Conservation (phyloP, 2,888 invertebrate genomes). For the Nezara viridula region DNA sequence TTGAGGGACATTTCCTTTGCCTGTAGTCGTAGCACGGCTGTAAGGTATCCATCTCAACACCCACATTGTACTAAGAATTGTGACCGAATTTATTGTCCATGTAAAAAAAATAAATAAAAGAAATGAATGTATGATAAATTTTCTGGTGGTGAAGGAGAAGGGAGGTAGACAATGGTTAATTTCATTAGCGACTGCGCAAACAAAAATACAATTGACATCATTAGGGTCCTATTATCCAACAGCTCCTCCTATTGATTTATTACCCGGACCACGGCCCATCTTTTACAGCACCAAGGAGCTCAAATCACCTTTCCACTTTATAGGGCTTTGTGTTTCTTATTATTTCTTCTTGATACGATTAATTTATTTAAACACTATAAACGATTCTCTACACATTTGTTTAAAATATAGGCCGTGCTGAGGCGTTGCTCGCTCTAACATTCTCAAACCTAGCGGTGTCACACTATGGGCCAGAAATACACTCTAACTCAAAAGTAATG, state of each 20-base stretch:
- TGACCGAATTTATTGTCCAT: neutral
- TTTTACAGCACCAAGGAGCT: neutral
- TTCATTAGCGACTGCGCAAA: neutral
- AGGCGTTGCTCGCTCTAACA: too few relatives aligned
- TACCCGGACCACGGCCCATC: neutral
- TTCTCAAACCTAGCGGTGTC: too few relatives aligned
- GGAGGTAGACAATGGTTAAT: neutral
- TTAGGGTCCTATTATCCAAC: neutral
- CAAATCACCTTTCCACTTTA: neutral
- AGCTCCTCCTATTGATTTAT: neutral
- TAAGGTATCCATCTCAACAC: neutral
- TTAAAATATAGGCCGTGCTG: too few relatives aligned
- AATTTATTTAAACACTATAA: too few relatives aligned
- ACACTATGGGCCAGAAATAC: too few relatives aligned
- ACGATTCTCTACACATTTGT: too few relatives aligned
- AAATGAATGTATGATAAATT: neutral
- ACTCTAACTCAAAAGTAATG: too few relatives aligned
- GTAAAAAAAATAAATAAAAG: neutral
- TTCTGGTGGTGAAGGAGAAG: neutral
- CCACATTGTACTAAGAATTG: constrained; percentile 6
- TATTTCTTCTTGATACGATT: too few relatives aligned
- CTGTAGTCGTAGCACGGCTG: neutral
- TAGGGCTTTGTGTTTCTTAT: neutral
- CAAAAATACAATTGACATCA: neutral
- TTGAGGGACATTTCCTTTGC: constrained; percentile 1